Conservation (phyloP, 2,113 vertebrate genomes). For the Sisor rabdophorus region DNA sequence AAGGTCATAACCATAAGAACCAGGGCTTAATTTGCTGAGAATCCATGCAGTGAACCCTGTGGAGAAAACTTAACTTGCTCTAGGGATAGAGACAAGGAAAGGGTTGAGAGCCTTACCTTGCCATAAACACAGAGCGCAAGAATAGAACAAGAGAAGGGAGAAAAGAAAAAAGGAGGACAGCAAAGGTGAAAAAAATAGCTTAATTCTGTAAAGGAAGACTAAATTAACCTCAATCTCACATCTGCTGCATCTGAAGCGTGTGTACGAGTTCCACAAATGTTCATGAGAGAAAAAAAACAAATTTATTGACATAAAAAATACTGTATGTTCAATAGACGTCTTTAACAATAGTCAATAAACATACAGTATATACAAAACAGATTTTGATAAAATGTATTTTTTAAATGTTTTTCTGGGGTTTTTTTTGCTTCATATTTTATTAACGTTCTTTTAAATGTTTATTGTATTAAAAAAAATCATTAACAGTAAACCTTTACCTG, state of each 20-base stretch:
- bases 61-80: constrained; percentile 33
- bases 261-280: not conserved
- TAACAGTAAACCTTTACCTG: not conserved
- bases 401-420: not conserved
- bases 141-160: constrained; percentile 57
- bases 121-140: constrained; percentile 71
- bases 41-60: constrained; percentile 27
- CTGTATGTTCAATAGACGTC: not conserved
- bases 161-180: constrained; percentile 59
- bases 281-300: not conserved
- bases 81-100: constrained; percentile 37
- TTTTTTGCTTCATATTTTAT: too few relatives aligned
- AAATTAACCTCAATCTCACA: not conserved
- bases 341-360: not conserved
- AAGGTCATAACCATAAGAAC: constrained; percentile 11
- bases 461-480: too few relatives aligned
- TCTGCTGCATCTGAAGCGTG: not conserved
- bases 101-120: constrained; percentile 72
- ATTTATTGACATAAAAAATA: not conserved
- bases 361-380: not conserved
- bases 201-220: constrained; percentile 6
- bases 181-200: constrained; percentile 33
- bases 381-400: not conserved
- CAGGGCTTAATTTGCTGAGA: constrained; percentile 16
- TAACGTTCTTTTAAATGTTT: too few relatives aligned